phyloP scores from a whole-genome alignment of 2,888 invertebrate genomes.

The Pharmacophagus antenor region DNA sequence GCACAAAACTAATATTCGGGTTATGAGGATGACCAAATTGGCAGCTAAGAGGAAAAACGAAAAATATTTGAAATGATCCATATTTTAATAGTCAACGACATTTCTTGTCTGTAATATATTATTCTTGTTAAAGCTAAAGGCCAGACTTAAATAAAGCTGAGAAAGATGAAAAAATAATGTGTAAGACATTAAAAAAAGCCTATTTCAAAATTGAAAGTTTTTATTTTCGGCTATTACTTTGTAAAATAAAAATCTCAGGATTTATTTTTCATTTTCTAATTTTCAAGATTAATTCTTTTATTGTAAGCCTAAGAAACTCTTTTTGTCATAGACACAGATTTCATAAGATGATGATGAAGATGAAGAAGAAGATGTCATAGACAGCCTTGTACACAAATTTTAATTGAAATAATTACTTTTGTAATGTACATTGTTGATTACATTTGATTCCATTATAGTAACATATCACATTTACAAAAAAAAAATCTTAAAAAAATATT shows the following conservation, averaged over 20 bases:
- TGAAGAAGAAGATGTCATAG: too few species aligned
- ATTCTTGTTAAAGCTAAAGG: too few species aligned
- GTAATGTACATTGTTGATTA: background rate
- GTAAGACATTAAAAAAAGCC: too few species aligned
- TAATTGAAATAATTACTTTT: too few species aligned
- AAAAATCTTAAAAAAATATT: slow-evolving; percentile 5
- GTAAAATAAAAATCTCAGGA: background rate
- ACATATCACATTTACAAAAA: slow-evolving; percentile 17
- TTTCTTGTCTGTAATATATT: too few species aligned
- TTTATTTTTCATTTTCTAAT: background rate
- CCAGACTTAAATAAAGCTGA: too few species aligned
- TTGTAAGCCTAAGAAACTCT: background rate
- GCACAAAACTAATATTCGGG: background rate
- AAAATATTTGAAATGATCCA: background rate
- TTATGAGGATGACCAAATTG: background rate
- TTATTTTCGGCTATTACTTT: too few species aligned
- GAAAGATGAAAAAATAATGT: too few species aligned
- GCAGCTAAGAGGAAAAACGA: background rate
- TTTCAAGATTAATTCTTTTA: background rate
- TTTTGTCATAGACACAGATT: background rate
- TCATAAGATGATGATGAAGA: too few species aligned
- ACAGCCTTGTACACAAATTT: background rate
- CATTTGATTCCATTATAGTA: slow-evolving; percentile 20
- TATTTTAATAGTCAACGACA: too few species aligned
- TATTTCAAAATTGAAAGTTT: too few species aligned